Conservation (phyloP, 1,140 invertebrate genomes). For the Drosophila tani region DNA sequence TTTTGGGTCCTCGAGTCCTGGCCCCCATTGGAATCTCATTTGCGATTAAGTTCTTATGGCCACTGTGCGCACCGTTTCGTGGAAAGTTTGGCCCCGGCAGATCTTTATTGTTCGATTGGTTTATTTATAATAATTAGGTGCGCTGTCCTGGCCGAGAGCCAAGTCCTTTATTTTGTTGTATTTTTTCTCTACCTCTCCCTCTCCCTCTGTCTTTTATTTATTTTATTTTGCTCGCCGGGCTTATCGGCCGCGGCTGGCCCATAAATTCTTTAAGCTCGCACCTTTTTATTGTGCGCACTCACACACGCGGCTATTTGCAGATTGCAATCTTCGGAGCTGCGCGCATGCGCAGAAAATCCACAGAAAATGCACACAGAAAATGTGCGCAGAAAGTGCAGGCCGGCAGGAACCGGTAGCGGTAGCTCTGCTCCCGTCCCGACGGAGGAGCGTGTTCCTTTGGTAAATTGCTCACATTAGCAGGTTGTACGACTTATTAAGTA, state of each 20-base stretch:
- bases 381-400: neutral
- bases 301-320: slow-evolving; percentile 60
- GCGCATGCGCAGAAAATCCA: slow-evolving; percentile 70
- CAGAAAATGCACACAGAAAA: slow-evolving; percentile 21
- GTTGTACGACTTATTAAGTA: slow-evolving; percentile 85
- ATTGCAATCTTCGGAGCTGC: slow-evolving; percentile 69
- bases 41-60: slow-evolving; percentile 84
- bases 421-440: slow-evolving; percentile 31
- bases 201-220: slow-evolving; percentile 5
- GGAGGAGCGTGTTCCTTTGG: slow-evolving; percentile 73
- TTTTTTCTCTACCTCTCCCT: neutral
- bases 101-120: slow-evolving; percentile 85
- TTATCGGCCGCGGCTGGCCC: slow-evolving; percentile 73
- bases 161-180: slow-evolving; percentile 12
- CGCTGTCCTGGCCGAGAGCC: slow-evolving; percentile 58
- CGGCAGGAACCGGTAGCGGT: slow-evolving; percentile 12
- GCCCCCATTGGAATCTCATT: slow-evolving; percentile 66
- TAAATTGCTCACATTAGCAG: slow-evolving; percentile 85
- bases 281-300: slow-evolving; percentile 84
- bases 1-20: slow-evolving; percentile 19
- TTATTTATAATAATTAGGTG: slow-evolving; percentile 85
- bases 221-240: slow-evolving; percentile 37
- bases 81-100: slow-evolving; percentile 72
- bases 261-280: slow-evolving; percentile 85
- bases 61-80: slow-evolving; percentile 64